Percentiles rank a stretch among this genome's conserved stretches.
Conservation (phyloP, 2,888 invertebrate species). For the Erpobdella octoculata region DNA sequence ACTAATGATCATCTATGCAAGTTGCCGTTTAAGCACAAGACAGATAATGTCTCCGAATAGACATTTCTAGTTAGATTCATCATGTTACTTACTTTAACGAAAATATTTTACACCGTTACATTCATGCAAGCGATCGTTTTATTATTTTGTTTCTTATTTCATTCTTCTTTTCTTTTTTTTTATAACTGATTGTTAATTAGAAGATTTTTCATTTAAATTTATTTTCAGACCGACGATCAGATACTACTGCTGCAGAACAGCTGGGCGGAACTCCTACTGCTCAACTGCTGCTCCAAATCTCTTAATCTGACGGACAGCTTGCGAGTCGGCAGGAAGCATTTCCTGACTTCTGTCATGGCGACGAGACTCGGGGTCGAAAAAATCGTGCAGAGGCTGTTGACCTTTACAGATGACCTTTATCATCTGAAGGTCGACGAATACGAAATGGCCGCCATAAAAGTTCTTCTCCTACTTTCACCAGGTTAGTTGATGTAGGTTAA, state of each 20-base stretch:
- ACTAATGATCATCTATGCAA: too few species aligned
- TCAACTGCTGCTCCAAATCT: constrained; percentile 66
- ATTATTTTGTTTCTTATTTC: background rate
- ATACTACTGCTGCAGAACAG: constrained; percentile 91
- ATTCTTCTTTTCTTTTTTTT: constrained; percentile 4
- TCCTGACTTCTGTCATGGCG: constrained; percentile 63
- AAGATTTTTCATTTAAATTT: too few species aligned
- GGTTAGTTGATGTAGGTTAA: constrained; percentile 32
- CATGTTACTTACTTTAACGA: too few species aligned
- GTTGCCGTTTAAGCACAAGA: too few species aligned
- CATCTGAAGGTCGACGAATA: constrained; percentile 82
- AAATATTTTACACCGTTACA: background rate
- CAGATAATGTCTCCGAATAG: too few species aligned
- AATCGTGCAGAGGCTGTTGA: constrained; percentile 86
- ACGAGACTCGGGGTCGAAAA: constrained; percentile 62
- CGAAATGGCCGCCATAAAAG: constrained; percentile 93
- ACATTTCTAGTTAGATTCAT: too few species aligned
- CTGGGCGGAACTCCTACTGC: constrained; percentile 66
- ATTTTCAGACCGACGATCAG: constrained; percentile 94
- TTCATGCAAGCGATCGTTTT: background rate
- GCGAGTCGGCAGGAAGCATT: constrained; percentile 53
- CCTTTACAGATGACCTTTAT: constrained; percentile 83
- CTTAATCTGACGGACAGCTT: constrained; percentile 59
- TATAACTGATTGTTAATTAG: too few species aligned
- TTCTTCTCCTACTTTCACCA: constrained; percentile 79